Percentiles rank a stretch among this genome's conserved stretches.
Evolutionary conservation across 2,797 vertebrate species (phyloP).

Genomic region (Hydrocynus forskahlii): DNA sequence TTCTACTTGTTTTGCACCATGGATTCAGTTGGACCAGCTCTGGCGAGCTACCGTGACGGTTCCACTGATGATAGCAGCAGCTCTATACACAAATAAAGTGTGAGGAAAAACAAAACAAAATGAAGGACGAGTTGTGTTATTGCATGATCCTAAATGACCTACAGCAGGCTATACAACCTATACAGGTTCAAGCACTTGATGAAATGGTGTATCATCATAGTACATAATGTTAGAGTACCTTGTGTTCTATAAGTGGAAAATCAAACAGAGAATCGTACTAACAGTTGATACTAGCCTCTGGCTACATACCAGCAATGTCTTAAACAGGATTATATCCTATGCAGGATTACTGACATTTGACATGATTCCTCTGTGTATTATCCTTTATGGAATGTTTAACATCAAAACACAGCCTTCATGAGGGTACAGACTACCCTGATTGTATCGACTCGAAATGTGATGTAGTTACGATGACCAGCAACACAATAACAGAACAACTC

Average conservation of each 20-base stretch:
- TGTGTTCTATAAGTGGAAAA: neutral
- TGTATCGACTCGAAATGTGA: neutral
- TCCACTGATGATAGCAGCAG: too few relatives aligned
- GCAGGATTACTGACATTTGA: neutral
- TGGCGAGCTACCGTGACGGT: too few relatives aligned
- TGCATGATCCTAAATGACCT: too few relatives aligned
- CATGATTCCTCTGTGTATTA: neutral
- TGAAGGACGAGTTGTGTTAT: too few relatives aligned
- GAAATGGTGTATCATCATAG: too few relatives aligned
- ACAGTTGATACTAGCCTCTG: neutral
- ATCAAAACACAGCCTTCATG: neutral
- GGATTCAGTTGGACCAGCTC: neutral
- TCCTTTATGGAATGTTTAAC: neutral
- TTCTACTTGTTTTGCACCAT: neutral
- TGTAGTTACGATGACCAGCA: neutral
- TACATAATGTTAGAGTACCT: neutral
- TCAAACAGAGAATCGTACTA: neutral
- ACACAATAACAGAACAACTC: neutral
- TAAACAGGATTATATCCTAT: neutral
- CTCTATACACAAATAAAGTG: neutral
- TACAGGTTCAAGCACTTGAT: neutral
- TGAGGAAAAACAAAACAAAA: too few relatives aligned
- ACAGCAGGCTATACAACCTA: too few relatives aligned
- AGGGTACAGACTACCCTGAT: neutral
- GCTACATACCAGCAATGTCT: neutral